Evolutionary conservation across 2,113 vertebrate genomes (phyloP).

Genomic region (Oxyura jamaicensis): DNA sequence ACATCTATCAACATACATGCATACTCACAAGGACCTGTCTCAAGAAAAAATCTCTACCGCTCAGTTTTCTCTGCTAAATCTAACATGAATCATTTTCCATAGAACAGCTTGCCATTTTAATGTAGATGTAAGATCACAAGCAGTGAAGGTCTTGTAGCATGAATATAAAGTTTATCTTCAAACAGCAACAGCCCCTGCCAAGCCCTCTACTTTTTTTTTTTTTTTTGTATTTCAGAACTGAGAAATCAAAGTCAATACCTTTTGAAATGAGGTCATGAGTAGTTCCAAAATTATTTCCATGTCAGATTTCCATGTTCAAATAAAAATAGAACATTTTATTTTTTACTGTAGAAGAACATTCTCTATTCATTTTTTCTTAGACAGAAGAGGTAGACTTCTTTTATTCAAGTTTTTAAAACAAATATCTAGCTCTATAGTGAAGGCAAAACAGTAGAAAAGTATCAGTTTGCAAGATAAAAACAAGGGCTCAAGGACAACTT

Average conservation of each 20-base stretch:
- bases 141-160: neutral
- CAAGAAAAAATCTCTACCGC: neutral
- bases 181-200: neutral
- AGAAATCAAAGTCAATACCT: slow-evolving; percentile 37
- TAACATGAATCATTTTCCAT: neutral
- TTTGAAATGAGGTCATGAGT: slow-evolving; percentile 2
- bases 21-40: neutral
- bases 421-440: neutral
- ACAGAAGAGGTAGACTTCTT: neutral
- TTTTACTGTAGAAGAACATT: neutral
- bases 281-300: slow-evolving; percentile 14
- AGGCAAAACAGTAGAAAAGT: neutral
- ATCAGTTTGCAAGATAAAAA: neutral
- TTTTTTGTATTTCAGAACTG: neutral
- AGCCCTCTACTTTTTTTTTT: neutral
- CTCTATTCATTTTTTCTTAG: neutral
- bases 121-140: slow-evolving; percentile 3
- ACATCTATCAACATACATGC: neutral
- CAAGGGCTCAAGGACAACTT: neutral
- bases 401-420: neutral
- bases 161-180: neutral
- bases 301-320: neutral
- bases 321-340: slow-evolving; percentile 21
- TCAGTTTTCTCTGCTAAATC: neutral
- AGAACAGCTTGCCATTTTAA: neutral